Evolutionary conservation across 1,140 invertebrate genomes (phyloP), one percentile per base, ranked within the genome.

Genomic region (Ceratosolen solmsi): DNA sequence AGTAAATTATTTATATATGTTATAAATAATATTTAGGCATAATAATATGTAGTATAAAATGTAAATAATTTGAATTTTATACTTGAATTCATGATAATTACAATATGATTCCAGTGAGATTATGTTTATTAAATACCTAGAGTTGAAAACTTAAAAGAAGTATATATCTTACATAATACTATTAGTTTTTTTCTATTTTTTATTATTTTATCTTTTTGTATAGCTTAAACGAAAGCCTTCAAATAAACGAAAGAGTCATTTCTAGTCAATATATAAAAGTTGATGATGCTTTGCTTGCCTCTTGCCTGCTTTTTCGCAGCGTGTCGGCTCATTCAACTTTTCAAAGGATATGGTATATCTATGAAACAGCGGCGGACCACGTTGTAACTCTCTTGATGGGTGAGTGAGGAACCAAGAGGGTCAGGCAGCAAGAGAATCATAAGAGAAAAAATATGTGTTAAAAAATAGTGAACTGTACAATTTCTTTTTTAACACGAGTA

Each of bases 321-420:
- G 38, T 27, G 68, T 30, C 68, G 68, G 68, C 68, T 20, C 68
- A 70, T 70, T 70, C 38, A 46, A 46, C 38, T 22, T 70, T 70
- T 70, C 68, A 70, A 70, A 70, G 68, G 41, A 15, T 68, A 68
- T 33, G 33, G 63, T 68, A 68, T 68, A 68, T 70, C 68, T 46
- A 46, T 65, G 63, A 36, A 9, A 30, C 68, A 46, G 68, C n/a
- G 20, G n/a, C n/a, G 22, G 68, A 4, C 38, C 46, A 38, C 22
- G n/a, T 11, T 70, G 68, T 46, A 41, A 46, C 36, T 38, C 27
- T 38, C 22, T 30, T n/a, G 68, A 70, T 70, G 63, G 63, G 8
- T 13, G 36, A 68, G 33, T 36, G 68, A 70, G n/a, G 17, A 70
- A 22, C 68, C 8, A 41, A 70, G 68, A 70, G 22, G 36, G 68